Conservation (phyloP, 2,113 vertebrate species). For the Lichenostomus cassidix region DNA sequence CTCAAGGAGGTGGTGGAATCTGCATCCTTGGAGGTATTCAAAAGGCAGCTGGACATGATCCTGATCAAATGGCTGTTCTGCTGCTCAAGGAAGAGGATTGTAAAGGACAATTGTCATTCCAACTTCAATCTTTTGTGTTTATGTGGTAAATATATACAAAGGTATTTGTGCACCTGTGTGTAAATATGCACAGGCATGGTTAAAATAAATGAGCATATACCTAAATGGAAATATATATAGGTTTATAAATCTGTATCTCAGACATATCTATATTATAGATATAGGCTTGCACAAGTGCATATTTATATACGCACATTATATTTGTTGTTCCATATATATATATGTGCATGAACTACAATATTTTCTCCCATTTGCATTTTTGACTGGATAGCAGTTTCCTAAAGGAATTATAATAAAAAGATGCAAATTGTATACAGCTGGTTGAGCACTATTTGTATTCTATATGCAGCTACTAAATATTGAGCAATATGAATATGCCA, state of each 20-base stretch:
- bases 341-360: background rate
- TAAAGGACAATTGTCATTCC: background rate
- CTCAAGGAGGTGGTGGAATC: background rate
- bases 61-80: background rate
- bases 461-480: background rate
- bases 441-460: background rate
- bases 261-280: background rate
- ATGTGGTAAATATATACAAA: background rate
- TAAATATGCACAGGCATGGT: background rate
- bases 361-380: background rate
- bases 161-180: background rate
- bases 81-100: background rate
- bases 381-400: background rate
- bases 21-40: background rate
- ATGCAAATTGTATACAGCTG: background rate
- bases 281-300: background rate
- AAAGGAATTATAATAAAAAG: background rate
- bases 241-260: background rate
- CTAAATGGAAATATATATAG: background rate
- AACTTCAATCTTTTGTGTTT: background rate
- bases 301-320: background rate
- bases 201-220: background rate
- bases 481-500: background rate
- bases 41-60: background rate
- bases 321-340: background rate